Evolutionary conservation across 2,888 invertebrate species (phyloP), one percentile per base, ranked within the genome.

Genomic region (Agonopterix alstromeriana): DNA sequence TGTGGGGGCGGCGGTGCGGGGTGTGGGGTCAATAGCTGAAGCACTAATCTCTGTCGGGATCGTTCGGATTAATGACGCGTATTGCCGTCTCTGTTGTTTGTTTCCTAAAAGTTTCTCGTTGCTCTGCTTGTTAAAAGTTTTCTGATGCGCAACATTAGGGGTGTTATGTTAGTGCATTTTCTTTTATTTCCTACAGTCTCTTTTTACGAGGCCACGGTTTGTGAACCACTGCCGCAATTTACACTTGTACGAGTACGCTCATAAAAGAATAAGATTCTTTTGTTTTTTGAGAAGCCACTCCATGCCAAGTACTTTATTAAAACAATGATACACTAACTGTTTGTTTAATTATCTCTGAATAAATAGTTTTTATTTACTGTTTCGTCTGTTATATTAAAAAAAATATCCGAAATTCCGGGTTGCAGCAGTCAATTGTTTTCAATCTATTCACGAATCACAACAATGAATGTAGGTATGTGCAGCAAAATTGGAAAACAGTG

Each of bases 11-110:
- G 55, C 54, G 38, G 43, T 10, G 67, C 58, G 70, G 67, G 71
- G 77, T 70, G 73, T 65, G 73, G 74, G 78, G 76, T 81, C 81
- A 79, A 77, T 73, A 77, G 75, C 67, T 73, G 76, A 77, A 74
- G 76, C 77, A 78, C 78, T 86, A 84, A 85, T 86, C 85, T 86
- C 75, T 78, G 82, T 70, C 76, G 75, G 78, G 77, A 80, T 84
- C 78, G 82, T 77, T 77, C 68, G 77, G 81, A 85, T 85, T 83
- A 86, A 86, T 84, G 82, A 81, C 72, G 82, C 79, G 81, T 77
- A 81, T 82, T 83, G 80, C 79, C 76, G 70, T 80, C 76, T 76
- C 76, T 76, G 80, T 80, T 83, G 81, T 82, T 83, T 82, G 82
- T 77, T 78, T 67, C 73, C 66, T 59, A 27, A 66, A 67, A 52